Percentiles rank a stretch among this genome's conserved stretches.
phyloP scores from a whole-genome alignment of 2,797 vertebrate species.

The Pipistrellus pipistrellus region DNA sequence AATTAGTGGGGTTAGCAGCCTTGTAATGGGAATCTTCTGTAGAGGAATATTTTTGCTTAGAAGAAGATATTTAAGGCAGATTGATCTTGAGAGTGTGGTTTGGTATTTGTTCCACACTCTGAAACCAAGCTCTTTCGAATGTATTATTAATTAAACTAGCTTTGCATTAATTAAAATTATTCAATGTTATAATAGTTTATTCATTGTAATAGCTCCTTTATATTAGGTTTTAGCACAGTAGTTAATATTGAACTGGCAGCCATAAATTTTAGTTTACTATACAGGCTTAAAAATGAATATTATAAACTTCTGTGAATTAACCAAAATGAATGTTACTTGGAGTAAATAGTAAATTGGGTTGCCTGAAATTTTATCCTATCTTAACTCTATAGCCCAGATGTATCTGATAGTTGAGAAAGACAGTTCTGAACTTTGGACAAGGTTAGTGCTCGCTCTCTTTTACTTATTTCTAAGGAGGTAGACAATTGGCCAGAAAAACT shows the following conservation, averaged over 20 bases:
- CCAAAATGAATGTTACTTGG: slow-evolving; percentile 15
- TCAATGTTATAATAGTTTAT: slow-evolving; percentile 9
- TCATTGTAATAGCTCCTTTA: neutral
- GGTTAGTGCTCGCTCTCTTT: slow-evolving; percentile 29
- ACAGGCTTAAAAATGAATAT: slow-evolving; percentile 34
- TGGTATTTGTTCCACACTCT: slow-evolving; percentile 31
- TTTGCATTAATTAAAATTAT: slow-evolving; percentile 44
- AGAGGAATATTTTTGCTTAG: neutral
- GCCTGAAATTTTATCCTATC: slow-evolving; percentile 22
- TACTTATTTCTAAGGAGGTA: slow-evolving; percentile 58
- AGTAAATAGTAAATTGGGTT: slow-evolving; percentile 19
- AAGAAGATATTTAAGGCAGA: neutral
- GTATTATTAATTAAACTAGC: slow-evolving; percentile 33
- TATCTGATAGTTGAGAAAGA: slow-evolving; percentile 40
- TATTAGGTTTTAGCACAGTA: slow-evolving; percentile 29
- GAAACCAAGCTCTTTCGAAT: slow-evolving; percentile 35
- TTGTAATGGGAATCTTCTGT: neutral
- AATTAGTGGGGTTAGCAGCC: neutral
- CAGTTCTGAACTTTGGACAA: slow-evolving; percentile 17
- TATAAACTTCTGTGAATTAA: slow-evolving; percentile 47
- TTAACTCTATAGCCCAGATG: neutral
- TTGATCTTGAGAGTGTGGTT: slow-evolving; percentile 52
- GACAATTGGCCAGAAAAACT: slow-evolving; percentile 43
- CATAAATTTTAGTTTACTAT: slow-evolving; percentile 37
- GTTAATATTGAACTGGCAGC: neutral